phyloP scores from a whole-genome alignment of 2,888 invertebrate genomes.

The Tenthredo livida region DNA sequence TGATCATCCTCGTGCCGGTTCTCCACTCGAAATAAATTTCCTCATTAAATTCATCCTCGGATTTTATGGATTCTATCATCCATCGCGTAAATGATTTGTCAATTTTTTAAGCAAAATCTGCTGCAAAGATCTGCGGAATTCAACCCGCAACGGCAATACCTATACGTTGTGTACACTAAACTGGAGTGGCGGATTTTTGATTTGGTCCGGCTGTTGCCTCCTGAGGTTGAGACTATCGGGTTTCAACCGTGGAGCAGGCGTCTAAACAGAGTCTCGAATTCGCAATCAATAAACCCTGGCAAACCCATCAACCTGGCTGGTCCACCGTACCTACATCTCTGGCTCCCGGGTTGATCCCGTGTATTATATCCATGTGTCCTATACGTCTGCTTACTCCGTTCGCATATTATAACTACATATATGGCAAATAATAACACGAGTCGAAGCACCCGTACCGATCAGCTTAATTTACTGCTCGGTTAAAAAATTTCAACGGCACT shows the following conservation, averaged over 20 bases:
- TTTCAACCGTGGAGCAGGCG: constrained; percentile 61
- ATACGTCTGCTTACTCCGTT: not conserved
- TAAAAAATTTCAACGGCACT: not conserved
- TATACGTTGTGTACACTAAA: not conserved
- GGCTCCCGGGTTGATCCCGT: not conserved
- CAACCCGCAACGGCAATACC: not conserved
- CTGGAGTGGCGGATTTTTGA: constrained; percentile 55
- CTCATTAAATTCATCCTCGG: too few relatives aligned
- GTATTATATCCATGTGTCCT: not conserved
- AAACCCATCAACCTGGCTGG: constrained; percentile 52
- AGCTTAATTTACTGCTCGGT: not conserved
- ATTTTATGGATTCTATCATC: not conserved
- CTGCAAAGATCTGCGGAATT: not conserved
- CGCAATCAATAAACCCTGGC: constrained; percentile 62
- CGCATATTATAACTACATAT: not conserved
- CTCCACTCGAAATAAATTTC: too few relatives aligned
- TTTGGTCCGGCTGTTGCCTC: constrained; percentile 61
- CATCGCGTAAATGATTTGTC: not conserved
- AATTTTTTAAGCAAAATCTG: not conserved
- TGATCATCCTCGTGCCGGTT: not conserved
- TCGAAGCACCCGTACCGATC: not conserved
- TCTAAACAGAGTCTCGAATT: constrained; percentile 66
- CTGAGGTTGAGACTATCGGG: constrained; percentile 57
- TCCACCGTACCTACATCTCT: not conserved
- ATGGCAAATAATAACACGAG: not conserved